Evolutionary conservation across 2,888 invertebrate species (phyloP).

Genomic region (Aquatica leii): DNA sequence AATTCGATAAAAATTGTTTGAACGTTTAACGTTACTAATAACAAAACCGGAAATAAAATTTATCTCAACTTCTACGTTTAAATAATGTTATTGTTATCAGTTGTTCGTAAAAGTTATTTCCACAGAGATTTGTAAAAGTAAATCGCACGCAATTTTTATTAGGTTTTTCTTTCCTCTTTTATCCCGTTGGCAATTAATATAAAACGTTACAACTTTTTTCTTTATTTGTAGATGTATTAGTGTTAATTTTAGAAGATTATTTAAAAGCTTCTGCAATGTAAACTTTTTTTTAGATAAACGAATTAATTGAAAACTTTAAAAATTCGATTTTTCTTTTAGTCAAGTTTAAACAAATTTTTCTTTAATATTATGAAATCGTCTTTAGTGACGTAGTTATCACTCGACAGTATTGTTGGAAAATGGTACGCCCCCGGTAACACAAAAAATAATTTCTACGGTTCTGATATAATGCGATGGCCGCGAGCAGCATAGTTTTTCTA

Average conservation of each 20-base stretch:
- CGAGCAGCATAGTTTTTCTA: conserved; percentile 15
- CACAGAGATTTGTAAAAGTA: neutral
- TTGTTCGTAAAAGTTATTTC: neutral
- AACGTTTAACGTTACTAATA: neutral
- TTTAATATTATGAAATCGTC: too few species aligned
- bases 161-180: neutral
- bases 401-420: conserved; percentile 35
- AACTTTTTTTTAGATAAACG: too few species aligned
- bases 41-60: conserved; percentile 9
- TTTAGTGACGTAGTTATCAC: conserved; percentile 24
- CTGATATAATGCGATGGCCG: conserved; percentile 23
- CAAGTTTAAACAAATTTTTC: too few species aligned
- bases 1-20: conserved; percentile 7
- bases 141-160: conserved; percentile 11
- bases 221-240: too few species aligned
- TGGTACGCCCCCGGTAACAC: conserved; percentile 33
- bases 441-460: conserved; percentile 38
- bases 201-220: neutral
- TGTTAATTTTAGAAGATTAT: neutral
- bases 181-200: neutral
- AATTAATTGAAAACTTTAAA: too few species aligned
- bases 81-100: conserved; percentile 16
- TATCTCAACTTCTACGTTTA: neutral
- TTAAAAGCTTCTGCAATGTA: too few species aligned
- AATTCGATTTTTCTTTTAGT: too few species aligned